phyloP scores from a whole-genome alignment of 53 echinoderm and acorn worm species.

The Echinometra lucunter region DNA sequence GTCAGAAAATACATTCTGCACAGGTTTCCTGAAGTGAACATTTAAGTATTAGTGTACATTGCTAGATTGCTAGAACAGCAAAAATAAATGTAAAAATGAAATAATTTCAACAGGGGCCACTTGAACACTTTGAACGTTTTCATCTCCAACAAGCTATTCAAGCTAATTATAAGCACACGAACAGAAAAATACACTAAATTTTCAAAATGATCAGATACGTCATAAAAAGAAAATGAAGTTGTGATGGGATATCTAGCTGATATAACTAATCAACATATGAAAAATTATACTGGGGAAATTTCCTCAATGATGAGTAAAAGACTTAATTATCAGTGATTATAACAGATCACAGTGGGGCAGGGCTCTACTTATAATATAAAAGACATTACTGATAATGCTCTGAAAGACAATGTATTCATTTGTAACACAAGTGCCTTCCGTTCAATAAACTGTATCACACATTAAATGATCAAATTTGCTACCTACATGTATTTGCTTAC shows the following conservation, averaged over 20 bases:
- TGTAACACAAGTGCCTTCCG: slow-evolving; percentile 10
- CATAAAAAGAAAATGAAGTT: background rate
- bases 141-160: background rate
- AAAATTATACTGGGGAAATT: background rate
- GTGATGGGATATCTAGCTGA: background rate
- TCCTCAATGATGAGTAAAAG: background rate
- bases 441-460: background rate
- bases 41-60: background rate
- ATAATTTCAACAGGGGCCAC: background rate
- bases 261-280: background rate
- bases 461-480: background rate
- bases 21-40: background rate
- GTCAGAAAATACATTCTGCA: background rate
- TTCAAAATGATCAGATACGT: background rate
- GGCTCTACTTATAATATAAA: background rate
- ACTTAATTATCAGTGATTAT: background rate
- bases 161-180: background rate
- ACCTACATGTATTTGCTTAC: background rate
- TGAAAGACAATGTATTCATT: slow-evolving; percentile 26
- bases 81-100: background rate
- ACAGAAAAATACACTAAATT: background rate
- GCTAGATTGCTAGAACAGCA: background rate
- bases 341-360: background rate
- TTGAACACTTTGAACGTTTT: background rate
- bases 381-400: background rate